Evolutionary conservation across 2,113 vertebrate species (phyloP).

Genomic region (Aphyosemion australe): DNA sequence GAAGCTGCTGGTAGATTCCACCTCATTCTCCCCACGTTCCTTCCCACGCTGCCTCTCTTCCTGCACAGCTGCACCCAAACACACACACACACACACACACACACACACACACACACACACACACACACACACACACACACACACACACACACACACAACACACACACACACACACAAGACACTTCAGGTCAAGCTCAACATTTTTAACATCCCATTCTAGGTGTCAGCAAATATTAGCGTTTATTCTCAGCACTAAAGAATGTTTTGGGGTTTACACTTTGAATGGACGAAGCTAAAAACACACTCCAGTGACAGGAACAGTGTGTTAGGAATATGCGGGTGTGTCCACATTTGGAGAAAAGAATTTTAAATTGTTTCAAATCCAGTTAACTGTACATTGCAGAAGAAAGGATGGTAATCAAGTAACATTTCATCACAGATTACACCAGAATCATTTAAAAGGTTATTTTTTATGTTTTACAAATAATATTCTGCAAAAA

Average conservation of each 20-base stretch:
- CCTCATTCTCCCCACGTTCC: constrained; percentile 87
- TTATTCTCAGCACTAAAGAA: neutral
- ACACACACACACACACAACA: neutral
- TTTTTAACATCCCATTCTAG: neutral
- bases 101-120: neutral
- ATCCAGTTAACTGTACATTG: too few species aligned
- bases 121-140: neutral
- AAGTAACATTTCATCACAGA: too few species aligned
- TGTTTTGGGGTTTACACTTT: neutral
- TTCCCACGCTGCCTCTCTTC: constrained; percentile 94
- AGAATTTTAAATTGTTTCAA: too few species aligned
- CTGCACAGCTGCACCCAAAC: constrained; percentile 85
- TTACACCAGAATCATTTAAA: too few species aligned
- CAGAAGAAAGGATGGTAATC: too few species aligned
- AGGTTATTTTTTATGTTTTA: too few species aligned
- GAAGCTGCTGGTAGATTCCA: constrained; percentile 81
- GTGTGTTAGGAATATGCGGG: neutral
- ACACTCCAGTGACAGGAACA: neutral
- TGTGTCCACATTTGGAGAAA: neutral
- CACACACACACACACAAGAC: neutral
- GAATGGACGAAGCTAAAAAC: too few species aligned
- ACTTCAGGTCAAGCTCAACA: neutral
- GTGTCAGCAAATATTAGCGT: neutral
- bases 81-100: constrained; percentile 1
- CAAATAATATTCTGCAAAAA: too few species aligned